These are phyloP conservation scores for Sesia bembeciformis DNA, from an alignment of 2,888 invertebrate genomes.

Conservation along the genomic window DNA sequence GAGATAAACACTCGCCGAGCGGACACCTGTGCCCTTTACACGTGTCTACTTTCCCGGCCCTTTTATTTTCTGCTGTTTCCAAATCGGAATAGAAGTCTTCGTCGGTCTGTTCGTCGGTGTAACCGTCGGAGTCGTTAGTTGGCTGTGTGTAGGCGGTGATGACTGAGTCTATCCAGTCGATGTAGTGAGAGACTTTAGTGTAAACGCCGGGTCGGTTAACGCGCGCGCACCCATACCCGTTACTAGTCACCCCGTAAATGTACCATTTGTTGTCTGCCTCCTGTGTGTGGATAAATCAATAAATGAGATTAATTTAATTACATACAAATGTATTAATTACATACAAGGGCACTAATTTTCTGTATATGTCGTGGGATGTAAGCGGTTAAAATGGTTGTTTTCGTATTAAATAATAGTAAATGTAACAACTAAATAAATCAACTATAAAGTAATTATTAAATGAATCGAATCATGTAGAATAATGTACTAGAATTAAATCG, in stretches of 20 bases:
- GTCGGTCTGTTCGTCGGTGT: constrained; percentile 22
- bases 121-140: constrained; percentile 22
- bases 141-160: constrained; percentile 49
- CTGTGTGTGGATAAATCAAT: constrained; percentile 22
- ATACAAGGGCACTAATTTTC: too few species aligned
- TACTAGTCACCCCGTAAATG: constrained; percentile 82
- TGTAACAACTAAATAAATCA: too few species aligned
- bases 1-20: constrained; percentile 82
- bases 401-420: too few species aligned
- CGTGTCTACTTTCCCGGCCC: constrained; percentile 38
- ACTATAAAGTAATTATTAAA: too few species aligned
- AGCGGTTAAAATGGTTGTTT: too few species aligned
- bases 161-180: constrained; percentile 80
- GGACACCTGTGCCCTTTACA: constrained; percentile 84
- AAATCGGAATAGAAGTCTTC: constrained; percentile 56
- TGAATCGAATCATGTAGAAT: too few species aligned
- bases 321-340: too few species aligned
- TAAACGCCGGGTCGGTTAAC: constrained; percentile 87
- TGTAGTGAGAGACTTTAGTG: constrained; percentile 84
- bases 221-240: constrained; percentile 86
- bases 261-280: constrained; percentile 63
- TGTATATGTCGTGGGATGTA: too few species aligned
- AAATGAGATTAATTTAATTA: neutral
- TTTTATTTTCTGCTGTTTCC: constrained; percentile 54
- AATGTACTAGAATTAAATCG: too few species aligned